Conservation (phyloP, 2,888 invertebrate genomes). For the Xestia sexstrigata region DNA sequence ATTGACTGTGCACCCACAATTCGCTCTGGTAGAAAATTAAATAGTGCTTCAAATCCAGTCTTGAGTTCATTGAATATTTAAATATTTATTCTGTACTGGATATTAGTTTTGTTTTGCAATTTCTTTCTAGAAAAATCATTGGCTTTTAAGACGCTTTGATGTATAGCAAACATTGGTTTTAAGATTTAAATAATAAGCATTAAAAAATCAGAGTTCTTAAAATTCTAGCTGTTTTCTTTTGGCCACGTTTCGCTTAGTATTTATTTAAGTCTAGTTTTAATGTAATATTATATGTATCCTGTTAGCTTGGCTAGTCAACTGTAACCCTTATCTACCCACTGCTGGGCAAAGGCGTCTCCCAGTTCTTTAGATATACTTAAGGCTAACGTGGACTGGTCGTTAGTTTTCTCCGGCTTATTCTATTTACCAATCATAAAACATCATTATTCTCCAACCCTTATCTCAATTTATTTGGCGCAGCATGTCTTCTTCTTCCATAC, state of each 20-base stretch:
- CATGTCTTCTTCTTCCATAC: too few relatives aligned
- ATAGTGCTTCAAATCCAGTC: conserved; percentile 39
- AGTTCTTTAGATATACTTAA: too few relatives aligned
- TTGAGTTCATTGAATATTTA: conserved; percentile 36
- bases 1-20: conserved; percentile 18
- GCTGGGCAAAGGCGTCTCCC: too few relatives aligned
- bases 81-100: conserved; percentile 27
- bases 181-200: not conserved
- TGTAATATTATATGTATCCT: not conserved
- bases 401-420: too few relatives aligned
- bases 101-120: not conserved
- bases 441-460: too few relatives aligned
- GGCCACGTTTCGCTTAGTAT: not conserved
- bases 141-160: not conserved
- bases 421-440: too few relatives aligned
- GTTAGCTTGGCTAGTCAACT: too few relatives aligned
- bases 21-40: conserved; percentile 45
- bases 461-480: too few relatives aligned
- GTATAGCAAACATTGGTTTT: conserved; percentile 4
- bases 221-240: not conserved
- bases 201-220: not conserved
- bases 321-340: too few relatives aligned
- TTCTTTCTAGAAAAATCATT: conserved; percentile 2
- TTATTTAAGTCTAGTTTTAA: not conserved
- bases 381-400: too few relatives aligned